These are phyloP conservation scores for Picus viridis DNA, from an alignment of 2,797 vertebrate genomes.

Conservation along the genomic window DNA sequence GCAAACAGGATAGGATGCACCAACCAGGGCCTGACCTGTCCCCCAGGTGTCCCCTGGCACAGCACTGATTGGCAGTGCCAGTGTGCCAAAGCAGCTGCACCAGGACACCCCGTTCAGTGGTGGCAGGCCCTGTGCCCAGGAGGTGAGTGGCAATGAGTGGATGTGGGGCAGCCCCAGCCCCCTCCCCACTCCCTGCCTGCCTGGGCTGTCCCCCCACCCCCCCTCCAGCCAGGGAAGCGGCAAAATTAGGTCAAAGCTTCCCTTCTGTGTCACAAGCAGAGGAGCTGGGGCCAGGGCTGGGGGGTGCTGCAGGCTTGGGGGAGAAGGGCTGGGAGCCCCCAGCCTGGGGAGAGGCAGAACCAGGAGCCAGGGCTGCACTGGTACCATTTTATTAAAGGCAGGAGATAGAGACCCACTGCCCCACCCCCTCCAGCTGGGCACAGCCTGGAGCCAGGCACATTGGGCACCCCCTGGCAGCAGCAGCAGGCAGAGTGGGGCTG, in stretches of 20 bases:
- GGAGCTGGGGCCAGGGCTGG: background rate
- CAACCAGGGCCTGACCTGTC: background rate
- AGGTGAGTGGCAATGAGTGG: background rate
- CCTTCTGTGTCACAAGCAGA: background rate
- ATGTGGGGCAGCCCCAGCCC: background rate
- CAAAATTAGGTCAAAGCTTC: slow-evolving; percentile 48
- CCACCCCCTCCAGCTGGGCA: accelerated
- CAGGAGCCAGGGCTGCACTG: background rate
- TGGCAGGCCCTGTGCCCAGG: no score
- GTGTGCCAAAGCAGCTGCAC: accelerated
- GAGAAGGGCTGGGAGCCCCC: background rate
- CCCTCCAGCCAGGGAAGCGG: background rate
- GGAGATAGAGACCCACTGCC: accelerated
- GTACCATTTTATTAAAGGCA: background rate
- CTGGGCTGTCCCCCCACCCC: background rate
- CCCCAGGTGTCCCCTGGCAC: background rate
- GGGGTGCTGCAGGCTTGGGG: background rate
- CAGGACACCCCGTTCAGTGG: accelerated
- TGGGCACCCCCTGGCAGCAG: no score
- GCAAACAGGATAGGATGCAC: background rate
- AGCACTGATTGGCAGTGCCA: accelerated
- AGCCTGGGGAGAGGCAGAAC: background rate
- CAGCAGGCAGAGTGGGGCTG: background rate
- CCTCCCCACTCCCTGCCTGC: background rate
- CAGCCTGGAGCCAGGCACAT: background rate